Evolutionary conservation across 2,888 invertebrate genomes (phyloP).

Genomic region (Boloria euphrosyne): DNA sequence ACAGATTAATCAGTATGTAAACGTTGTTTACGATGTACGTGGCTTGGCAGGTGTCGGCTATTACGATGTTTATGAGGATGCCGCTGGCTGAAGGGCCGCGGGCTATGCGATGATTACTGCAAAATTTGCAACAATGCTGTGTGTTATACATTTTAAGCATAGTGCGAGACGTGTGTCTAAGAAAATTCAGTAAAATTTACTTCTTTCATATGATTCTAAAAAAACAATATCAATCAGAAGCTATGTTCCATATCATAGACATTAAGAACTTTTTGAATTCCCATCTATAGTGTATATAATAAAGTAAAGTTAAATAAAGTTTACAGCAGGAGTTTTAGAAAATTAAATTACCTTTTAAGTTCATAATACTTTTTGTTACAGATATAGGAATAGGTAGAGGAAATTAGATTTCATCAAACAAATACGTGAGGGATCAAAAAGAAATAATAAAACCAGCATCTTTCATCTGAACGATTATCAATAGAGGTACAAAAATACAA

Average conservation of each 20-base stretch:
- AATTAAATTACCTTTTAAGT: no score
- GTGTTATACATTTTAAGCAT: neutral
- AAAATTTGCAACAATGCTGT: conserved; percentile 6
- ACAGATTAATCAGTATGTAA: conserved; percentile 20
- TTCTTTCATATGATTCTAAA: neutral
- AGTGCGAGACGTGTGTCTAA: neutral
- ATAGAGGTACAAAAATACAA: neutral
- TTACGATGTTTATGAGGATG: conserved; percentile 11
- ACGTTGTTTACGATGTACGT: conserved; percentile 13
- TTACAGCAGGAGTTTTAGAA: no score
- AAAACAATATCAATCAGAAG: no score
- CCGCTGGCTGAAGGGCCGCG: conserved; percentile 9
- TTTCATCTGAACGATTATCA: neutral
- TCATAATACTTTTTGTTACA: no score
- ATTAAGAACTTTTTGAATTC: no score
- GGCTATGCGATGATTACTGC: conserved; percentile 10
- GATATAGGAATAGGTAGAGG: no score
- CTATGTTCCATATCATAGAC: no score
- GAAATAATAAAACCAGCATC: neutral
- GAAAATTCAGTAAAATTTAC: neutral
- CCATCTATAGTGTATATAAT: no score
- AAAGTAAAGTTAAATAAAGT: no score
- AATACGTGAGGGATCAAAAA: no score
- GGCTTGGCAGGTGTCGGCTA: conserved; percentile 16
- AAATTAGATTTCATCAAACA: no score